Evolutionary conservation across 2,797 vertebrate species (phyloP).

Genomic region (Phaenicophaeus curvirostris): DNA sequence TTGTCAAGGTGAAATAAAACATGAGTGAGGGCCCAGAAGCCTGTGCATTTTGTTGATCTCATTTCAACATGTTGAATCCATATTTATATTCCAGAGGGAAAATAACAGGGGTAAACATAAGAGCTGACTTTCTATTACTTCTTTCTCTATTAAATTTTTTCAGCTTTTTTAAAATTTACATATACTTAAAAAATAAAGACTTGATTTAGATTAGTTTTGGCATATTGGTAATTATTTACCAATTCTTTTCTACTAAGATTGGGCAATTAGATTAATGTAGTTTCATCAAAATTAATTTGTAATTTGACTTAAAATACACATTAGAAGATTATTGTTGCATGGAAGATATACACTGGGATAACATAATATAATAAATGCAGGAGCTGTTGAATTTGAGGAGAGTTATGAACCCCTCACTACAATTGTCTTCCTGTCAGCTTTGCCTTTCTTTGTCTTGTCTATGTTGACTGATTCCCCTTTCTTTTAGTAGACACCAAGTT

Average conservation of each 20-base stretch:
- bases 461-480: not conserved
- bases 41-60: not conserved
- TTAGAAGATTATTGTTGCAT: not conserved
- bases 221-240: not conserved
- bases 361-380: not conserved
- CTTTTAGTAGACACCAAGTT: not conserved
- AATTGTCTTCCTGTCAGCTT: not conserved
- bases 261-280: not conserved
- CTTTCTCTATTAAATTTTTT: not conserved
- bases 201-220: not conserved
- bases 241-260: not conserved
- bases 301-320: not conserved
- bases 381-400: not conserved
- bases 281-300: not conserved
- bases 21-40: not conserved
- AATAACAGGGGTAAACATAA: rapidly evolving
- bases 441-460: not conserved
- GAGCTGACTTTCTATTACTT: not conserved
- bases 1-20: not conserved
- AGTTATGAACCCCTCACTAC: not conserved
- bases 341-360: not conserved
- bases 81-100: not conserved
- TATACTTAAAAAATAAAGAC: not conserved
- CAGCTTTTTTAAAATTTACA: not conserved
- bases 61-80: not conserved